Percentiles rank a stretch among this genome's conserved stretches.
phyloP scores from a whole-genome alignment of 2,797 vertebrate species.

The Epinephelus coioides region DNA sequence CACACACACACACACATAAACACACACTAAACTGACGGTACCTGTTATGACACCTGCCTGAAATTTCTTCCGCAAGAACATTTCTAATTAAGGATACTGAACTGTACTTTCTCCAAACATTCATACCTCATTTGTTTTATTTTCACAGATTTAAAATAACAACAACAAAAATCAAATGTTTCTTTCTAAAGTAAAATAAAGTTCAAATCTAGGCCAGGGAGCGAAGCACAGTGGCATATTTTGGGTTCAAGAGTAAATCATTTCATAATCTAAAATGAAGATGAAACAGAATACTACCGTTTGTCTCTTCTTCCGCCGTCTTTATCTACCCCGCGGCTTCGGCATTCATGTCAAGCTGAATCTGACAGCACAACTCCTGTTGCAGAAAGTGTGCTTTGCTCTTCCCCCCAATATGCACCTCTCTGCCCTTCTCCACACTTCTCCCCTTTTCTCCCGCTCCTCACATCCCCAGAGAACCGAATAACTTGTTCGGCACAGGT shows the following conservation, averaged over 20 bases:
- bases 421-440: slow-evolving; percentile 38
- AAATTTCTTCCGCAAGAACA: neutral
- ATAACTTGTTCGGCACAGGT: slow-evolving; percentile 65
- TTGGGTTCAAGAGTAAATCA: neutral
- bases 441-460: slow-evolving; percentile 42
- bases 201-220: slow-evolving; percentile 20
- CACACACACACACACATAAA: neutral
- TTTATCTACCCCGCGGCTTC: slow-evolving; percentile 32
- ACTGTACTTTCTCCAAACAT: neutral
- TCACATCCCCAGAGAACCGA: slow-evolving; percentile 57
- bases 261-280: slow-evolving; percentile 20
- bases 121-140: neutral
- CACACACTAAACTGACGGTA: neutral
- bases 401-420: slow-evolving; percentile 32
- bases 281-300: slow-evolving; percentile 26
- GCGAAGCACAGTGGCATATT: neutral
- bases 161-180: neutral
- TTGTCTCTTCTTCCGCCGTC: neutral
- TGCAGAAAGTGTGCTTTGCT: slow-evolving; percentile 39
- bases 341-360: slow-evolving; percentile 45
- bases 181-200: slow-evolving; percentile 7
- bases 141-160: neutral
- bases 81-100: neutral
- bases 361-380: slow-evolving; percentile 41
- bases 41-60: slow-evolving; percentile 14